phyloP scores from a whole-genome alignment of 2,888 invertebrate species.

The Actias luna region DNA sequence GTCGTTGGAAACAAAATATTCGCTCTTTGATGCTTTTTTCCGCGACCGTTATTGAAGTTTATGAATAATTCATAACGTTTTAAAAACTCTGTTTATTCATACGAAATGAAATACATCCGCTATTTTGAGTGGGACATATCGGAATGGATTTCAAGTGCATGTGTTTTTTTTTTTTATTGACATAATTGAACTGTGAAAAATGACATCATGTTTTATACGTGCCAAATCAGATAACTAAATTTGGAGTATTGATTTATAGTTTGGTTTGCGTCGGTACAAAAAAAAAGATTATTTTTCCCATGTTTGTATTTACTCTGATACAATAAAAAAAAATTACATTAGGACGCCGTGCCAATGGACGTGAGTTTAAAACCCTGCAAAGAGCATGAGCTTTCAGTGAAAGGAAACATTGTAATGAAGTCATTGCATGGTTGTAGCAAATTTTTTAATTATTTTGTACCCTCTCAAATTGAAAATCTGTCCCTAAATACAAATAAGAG shows the following conservation, averaged over 20 bases:
- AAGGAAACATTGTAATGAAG: too few species aligned
- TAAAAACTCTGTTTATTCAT: conserved; percentile 17
- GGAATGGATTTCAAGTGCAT: conserved; percentile 7
- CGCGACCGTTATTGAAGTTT: conserved; percentile 2
- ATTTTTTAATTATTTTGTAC: too few species aligned
- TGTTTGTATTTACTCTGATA: too few species aligned
- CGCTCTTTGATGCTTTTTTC: neutral
- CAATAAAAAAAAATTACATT: too few species aligned
- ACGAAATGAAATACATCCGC: conserved; percentile 15
- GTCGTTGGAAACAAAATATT: neutral
- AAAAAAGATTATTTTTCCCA: too few species aligned
- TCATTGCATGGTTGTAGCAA: too few species aligned
- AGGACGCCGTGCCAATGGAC: too few species aligned
- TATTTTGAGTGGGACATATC: conserved; percentile 8
- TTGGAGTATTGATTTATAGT: neutral
- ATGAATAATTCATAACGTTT: conserved; percentile 20
- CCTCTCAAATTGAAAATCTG: too few species aligned
- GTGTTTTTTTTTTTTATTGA: neutral
- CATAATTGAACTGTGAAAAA: neutral
- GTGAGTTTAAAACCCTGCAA: too few species aligned
- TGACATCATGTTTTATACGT: neutral
- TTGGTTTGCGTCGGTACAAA: neutral
- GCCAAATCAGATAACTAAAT: neutral
- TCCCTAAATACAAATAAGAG: too few species aligned
- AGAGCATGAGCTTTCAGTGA: too few species aligned